Percentiles rank a stretch among this genome's conserved stretches.
phyloP scores from a whole-genome alignment of 92 coral and sea anemone genomes.

The Porites cylindrica region DNA sequence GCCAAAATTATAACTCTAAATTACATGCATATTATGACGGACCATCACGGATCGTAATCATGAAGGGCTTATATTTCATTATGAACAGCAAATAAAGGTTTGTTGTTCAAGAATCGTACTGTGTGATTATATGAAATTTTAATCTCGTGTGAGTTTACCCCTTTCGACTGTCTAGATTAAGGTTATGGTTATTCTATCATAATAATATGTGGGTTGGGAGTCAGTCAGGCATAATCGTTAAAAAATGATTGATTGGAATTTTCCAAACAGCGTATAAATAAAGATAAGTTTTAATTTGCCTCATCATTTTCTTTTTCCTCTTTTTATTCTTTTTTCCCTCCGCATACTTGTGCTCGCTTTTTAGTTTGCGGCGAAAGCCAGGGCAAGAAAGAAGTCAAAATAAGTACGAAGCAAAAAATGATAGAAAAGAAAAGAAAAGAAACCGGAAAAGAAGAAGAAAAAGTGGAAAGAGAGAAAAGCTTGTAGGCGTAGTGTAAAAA shows the following conservation, averaged over 20 bases:
- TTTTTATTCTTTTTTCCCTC: neutral
- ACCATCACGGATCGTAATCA: neutral
- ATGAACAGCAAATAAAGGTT: neutral
- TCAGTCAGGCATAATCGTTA: neutral
- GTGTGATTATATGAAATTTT: slow-evolving; percentile 2
- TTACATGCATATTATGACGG: neutral
- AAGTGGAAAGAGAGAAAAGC: no score
- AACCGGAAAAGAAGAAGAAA: no score
- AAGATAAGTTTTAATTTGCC: neutral
- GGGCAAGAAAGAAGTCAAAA: no score
- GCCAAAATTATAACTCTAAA: neutral
- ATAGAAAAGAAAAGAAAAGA: no score
- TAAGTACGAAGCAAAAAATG: no score
- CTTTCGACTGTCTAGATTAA: neutral
- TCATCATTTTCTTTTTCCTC: neutral
- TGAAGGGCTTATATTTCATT: neutral
- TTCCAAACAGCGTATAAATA: neutral
- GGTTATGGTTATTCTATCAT: neutral
- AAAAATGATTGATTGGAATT: neutral
- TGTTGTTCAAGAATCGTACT: neutral
- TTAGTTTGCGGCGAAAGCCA: no score
- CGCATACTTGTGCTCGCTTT: neutral
- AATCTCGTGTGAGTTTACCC: neutral
- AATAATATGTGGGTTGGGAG: neutral
- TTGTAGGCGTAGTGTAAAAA: no score